Evolutionary conservation across 2,797 vertebrate genomes (phyloP).

Genomic region (Phylloscopus collybita): DNA sequence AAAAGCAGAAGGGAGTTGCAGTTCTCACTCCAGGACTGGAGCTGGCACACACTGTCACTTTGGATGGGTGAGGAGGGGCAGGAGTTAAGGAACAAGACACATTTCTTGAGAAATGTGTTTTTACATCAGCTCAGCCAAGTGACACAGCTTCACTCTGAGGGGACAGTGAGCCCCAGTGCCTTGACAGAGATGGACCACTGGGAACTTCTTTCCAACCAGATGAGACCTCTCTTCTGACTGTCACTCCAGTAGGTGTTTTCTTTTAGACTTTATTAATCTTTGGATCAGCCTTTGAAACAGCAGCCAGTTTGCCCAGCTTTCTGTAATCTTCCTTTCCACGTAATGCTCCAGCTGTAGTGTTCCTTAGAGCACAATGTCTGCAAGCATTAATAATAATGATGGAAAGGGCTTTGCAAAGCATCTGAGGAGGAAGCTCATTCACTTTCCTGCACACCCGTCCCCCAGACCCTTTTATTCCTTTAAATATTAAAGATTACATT

Average conservation of each 20-base stretch:
- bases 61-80: not conserved
- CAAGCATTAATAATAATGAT: not conserved
- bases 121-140: not conserved
- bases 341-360: slow-evolving; percentile 21
- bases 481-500: slow-evolving; percentile 39
- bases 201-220: not conserved
- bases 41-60: not conserved
- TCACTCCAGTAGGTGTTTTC: not conserved
- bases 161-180: not conserved
- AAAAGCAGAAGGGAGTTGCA: not conserved
- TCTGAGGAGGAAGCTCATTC: slow-evolving; percentile 44
- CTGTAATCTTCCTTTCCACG: not conserved
- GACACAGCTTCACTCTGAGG: not conserved
- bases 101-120: not conserved
- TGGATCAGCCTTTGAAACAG: not conserved
- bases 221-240: not conserved
- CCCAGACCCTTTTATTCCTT: slow-evolving; percentile 18
- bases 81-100: not conserved
- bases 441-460: not conserved
- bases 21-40: not conserved
- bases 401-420: not conserved
- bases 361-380: not conserved
- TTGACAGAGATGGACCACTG: not conserved
- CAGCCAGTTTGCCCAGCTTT: not conserved
- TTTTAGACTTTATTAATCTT: not conserved